Conservation (phyloP, 2,113 vertebrate genomes). For the Cyanoderma ruficeps region DNA sequence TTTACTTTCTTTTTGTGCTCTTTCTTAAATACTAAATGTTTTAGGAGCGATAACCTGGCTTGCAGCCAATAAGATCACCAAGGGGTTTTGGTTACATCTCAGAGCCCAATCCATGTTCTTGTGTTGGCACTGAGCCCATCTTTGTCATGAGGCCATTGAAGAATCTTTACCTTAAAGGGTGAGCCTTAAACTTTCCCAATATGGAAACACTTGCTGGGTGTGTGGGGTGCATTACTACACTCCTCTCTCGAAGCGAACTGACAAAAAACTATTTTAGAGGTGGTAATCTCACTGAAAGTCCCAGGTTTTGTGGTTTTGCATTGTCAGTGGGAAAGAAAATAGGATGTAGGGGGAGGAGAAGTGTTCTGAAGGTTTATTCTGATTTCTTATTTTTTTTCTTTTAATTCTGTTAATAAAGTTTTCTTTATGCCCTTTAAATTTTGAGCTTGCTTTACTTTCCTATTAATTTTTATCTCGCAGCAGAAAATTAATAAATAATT, state of each 20-base stretch:
- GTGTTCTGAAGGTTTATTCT: background rate
- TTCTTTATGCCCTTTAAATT: background rate
- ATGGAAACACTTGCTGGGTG: too few species aligned
- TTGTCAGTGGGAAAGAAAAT: background rate
- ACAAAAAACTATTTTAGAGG: background rate
- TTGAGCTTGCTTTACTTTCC: background rate
- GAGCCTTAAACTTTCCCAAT: too few species aligned
- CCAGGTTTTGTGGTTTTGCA: background rate
- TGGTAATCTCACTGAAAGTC: background rate
- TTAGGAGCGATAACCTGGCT: too few species aligned
- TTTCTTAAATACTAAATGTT: too few species aligned
- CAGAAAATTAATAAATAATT: background rate
- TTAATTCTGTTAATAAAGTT: background rate
- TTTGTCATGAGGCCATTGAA: too few species aligned
- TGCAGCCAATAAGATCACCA: too few species aligned
- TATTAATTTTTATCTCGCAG: background rate
- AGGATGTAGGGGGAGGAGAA: background rate
- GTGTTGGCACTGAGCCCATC: too few species aligned
- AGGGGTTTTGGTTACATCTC: too few species aligned
- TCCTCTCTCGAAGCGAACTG: background rate
- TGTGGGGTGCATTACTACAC: too few species aligned
- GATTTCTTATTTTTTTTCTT: background rate
- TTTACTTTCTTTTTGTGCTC: too few species aligned
- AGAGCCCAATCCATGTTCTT: too few species aligned
- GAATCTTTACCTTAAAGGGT: too few species aligned